Conservation (phyloP, 2,888 invertebrate genomes). For the Crepidodera aurea region DNA sequence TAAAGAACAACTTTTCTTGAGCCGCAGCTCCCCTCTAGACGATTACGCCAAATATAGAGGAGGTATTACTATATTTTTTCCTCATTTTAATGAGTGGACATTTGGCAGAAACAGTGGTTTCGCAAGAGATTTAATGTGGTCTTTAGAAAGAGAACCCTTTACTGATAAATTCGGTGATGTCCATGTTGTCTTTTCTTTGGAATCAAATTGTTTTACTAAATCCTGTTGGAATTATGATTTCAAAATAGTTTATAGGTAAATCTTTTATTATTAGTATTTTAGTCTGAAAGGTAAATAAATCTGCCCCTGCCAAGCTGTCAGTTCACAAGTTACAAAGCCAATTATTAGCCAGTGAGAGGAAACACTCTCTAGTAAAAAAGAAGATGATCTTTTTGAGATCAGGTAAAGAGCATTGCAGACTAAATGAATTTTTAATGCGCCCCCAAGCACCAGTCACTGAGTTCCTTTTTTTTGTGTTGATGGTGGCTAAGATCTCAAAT, state of each 20-base stretch:
- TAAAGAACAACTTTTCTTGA: slow-evolving; percentile 38
- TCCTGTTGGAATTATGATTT: slow-evolving; percentile 41
- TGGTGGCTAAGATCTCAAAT: too few relatives aligned
- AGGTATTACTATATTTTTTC: slow-evolving; percentile 40
- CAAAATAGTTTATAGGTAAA: slow-evolving; percentile 29
- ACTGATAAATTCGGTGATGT: slow-evolving; percentile 34
- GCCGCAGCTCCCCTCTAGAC: slow-evolving; percentile 13
- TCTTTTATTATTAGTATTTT: background rate
- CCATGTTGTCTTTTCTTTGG: slow-evolving; percentile 28
- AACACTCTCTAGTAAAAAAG: too few relatives aligned
- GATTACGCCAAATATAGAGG: slow-evolving; percentile 30
- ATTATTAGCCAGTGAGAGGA: too few relatives aligned
- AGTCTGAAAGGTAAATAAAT: too few relatives aligned
- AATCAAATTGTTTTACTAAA: slow-evolving; percentile 36
- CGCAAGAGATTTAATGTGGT: slow-evolving; percentile 37
- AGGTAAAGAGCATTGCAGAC: too few relatives aligned
- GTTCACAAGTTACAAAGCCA: too few relatives aligned
- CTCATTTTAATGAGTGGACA: slow-evolving; percentile 30
- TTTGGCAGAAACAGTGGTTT: slow-evolving; percentile 40
- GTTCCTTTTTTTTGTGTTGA: too few relatives aligned
- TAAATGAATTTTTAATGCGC: too few relatives aligned
- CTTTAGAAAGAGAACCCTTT: slow-evolving; percentile 33
- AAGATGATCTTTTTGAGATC: too few relatives aligned
- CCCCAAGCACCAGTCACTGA: too few relatives aligned
- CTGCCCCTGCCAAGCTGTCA: too few relatives aligned